These are phyloP conservation scores for Scaptomyza flava DNA, from an alignment of 2,888 invertebrate species.

Conservation along the genomic window DNA sequence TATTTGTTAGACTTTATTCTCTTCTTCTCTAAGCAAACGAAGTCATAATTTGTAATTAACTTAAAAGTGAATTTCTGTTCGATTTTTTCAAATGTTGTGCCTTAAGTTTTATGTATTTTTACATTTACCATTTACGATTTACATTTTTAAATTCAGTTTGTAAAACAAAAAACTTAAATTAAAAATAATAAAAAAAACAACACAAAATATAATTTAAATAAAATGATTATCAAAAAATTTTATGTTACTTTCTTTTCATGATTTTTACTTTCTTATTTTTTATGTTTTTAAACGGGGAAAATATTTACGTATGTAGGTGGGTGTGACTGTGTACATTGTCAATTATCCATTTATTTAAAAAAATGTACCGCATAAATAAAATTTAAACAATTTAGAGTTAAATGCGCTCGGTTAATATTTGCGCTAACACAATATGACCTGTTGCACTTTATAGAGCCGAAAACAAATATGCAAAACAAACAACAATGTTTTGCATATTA, in stretches of 20 bases:
- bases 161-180: slow-evolving; percentile 61
- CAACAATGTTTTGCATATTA: slow-evolving; percentile 46
- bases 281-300: background rate
- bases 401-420: slow-evolving; percentile 76
- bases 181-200: slow-evolving; percentile 42
- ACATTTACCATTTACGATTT: slow-evolving; percentile 45
- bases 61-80: slow-evolving; percentile 68
- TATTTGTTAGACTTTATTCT: slow-evolving; percentile 59
- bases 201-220: slow-evolving; percentile 77
- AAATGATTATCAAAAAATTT: slow-evolving; percentile 63
- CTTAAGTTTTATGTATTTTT: slow-evolving; percentile 70
- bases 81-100: slow-evolving; percentile 54
- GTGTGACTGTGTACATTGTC: slow-evolving; percentile 59
- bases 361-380: slow-evolving; percentile 22
- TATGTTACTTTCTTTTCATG: slow-evolving; percentile 43
- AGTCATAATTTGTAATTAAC: slow-evolving; percentile 81
- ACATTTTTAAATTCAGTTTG: slow-evolving; percentile 61
- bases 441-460: slow-evolving; percentile 69
- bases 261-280: slow-evolving; percentile 9
- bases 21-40: slow-evolving; percentile 71
- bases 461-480: slow-evolving; percentile 27
- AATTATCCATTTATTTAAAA: slow-evolving; percentile 57
- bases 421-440: slow-evolving; percentile 65
- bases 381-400: slow-evolving; percentile 40
- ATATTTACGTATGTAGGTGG: background rate